Base-by-base conservation (phyloP, 2,797 vertebrate genomes). In the Rallus crepitans region DNA sequence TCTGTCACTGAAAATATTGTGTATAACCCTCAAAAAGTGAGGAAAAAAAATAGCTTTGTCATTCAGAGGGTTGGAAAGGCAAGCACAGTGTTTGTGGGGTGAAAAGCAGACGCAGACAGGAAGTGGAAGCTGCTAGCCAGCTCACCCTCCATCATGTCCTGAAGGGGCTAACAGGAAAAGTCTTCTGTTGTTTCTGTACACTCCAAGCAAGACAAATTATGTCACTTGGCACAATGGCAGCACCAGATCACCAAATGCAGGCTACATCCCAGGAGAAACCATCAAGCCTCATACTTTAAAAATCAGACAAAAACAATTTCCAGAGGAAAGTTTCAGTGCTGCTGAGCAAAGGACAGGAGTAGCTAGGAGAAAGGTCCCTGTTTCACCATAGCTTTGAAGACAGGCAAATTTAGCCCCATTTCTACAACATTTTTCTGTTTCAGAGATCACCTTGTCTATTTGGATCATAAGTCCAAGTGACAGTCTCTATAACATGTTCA, bases 401-500 rank as follows among this genome's bases (percentile, higher is more conserved):
- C 5, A 76, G 11, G 8, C 79, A 89, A 87, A 70, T 6, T 11
- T 31, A 73, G 18, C 14, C 10, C 15, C 28, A 21, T 15, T 52
- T 85, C 45, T 50, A 47, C 45, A 47, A 47, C 45, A 39, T 66
- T 69, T 47, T 70, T 20, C 21, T 24, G 4, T 57, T 66, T 82
- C 21, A 19, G 4, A 48, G 21, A 20, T 87, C n/a, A 23, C 11
- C 19, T 53, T 61, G 28, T 14, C 59, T 60, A 31, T 27, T 72
- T 13, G 45, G 9, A 78, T 25, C 8, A 2, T 10, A 72, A 82
- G 16, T 6, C 59, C 40, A 70, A 30, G 12, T 1, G 0, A 47
- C 25, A 73, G 12, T 9, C 11, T 45, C 18, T 9, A 72, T 25
- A 61, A 31, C 15, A 7, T 0, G 0, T 27, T 33, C 12, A 6